Percentiles rank a stretch among this genome's conserved stretches.
phyloP scores from a whole-genome alignment of 2,113 vertebrate species.

The Peromyscus polionotus region DNA sequence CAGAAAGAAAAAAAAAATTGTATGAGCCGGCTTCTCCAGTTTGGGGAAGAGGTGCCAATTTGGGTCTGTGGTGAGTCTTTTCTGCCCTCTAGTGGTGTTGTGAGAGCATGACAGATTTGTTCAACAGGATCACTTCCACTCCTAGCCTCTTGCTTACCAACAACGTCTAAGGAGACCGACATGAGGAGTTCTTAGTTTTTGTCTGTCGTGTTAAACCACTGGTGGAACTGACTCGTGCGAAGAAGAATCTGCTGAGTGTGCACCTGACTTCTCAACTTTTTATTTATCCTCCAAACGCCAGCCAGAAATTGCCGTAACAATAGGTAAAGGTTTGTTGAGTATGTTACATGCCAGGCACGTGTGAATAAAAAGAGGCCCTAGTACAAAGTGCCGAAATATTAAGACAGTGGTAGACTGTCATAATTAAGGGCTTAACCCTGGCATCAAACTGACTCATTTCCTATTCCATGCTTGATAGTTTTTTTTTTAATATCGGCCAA shows the following conservation, averaged over 20 bases:
- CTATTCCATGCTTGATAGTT: not conserved
- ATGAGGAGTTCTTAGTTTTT: not conserved
- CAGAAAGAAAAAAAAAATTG: slow-evolving; percentile 17
- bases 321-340: not conserved
- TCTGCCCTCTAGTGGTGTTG: slow-evolving; percentile 76
- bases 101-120: not conserved
- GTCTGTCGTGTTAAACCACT: not conserved
- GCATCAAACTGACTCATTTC: not conserved
- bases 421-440: not conserved
- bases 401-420: not conserved
- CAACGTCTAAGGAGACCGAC: not conserved
- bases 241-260: not conserved
- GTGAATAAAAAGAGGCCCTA: not conserved
- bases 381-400: not conserved
- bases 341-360: not conserved
- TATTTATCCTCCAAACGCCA: not conserved
- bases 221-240: not conserved
- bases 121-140: not conserved
- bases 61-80: slow-evolving; percentile 54
- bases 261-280: not conserved
- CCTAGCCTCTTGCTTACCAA: not conserved
- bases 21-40: not conserved
- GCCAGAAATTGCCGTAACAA: not conserved
- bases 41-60: not conserved
- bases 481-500: not conserved